Evolutionary conservation across 2,113 vertebrate genomes (phyloP), one percentile per base, ranked within the genome.

Genomic region (Bambusicola thoracicus): DNA sequence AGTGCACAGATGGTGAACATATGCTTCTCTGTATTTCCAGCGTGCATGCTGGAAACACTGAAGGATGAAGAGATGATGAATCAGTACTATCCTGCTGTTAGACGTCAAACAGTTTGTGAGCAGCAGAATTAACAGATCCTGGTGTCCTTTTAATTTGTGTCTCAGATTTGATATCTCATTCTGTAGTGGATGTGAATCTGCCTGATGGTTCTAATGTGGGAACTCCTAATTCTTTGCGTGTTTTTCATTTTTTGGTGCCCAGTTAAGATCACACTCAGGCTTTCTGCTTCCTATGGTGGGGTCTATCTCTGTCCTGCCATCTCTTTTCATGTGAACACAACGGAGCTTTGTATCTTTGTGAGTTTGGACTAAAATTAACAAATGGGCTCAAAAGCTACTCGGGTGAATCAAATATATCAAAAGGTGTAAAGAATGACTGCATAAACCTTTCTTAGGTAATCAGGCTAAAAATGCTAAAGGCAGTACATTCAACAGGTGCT

Each of bases 91-190:
- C 62, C 48, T 87, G 63, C 63, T 92, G 63, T 66, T 63, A 89
- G 86, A 74, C 34, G 69, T 62, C 43, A 76, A 69, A 18, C 40
- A 69, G 36, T 85, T 87, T 87, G 43, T 62, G 56, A 92, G 69
- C 51, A 89, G 55, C 25, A 92, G 68, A 87, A 83, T 90, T 83
- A 85, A 53, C 63, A 90, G 59, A 83, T 59, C 49, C 36, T 49
- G 68, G 27, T 81, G 70, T 85, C 27, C 44, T 91, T 92, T 87
- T 82, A 44, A 68, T 76, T 89, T 56, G 30, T 66, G 25, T 66
- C 67, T 89, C 53, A 27, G 32, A 53, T 73, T 74, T 93, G 72
- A 46, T 62, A 77, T 32, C 58, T 93, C 30, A 44, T 92, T 89
- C 48, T 91, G 27, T 87, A 82, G 55, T 67, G 83, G 82, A 87